Evolutionary conservation across 2,113 vertebrate genomes (phyloP).

Genomic region (Sorex araneus): DNA sequence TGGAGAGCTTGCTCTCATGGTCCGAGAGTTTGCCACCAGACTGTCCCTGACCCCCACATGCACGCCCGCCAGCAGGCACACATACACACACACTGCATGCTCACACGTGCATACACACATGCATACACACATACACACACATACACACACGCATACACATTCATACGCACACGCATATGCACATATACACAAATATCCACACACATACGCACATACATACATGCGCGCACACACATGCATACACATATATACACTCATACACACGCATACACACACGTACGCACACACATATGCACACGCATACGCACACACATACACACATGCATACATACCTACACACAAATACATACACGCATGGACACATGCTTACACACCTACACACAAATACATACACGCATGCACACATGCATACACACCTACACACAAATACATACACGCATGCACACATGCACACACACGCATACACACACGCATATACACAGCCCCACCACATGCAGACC

Average conservation of each 20-base stretch:
- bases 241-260: not conserved
- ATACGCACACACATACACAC: not conserved
- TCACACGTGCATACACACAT: not conserved
- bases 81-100: not conserved
- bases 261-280: too few relatives aligned
- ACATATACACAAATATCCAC: too few relatives aligned
- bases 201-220: not conserved
- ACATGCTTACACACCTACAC: not conserved
- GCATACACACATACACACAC: not conserved
- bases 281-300: not conserved
- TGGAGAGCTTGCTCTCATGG: not conserved
- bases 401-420: not conserved
- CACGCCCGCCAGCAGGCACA: not conserved
- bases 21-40: conserved; percentile 37
- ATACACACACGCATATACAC: not conserved
- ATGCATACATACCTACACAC: not conserved
- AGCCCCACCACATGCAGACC: conserved; percentile 34
- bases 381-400: not conserved
- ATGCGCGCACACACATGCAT: not conserved
- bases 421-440: too few relatives aligned
- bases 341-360: too few relatives aligned
- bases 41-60: too few relatives aligned
- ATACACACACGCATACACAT: too few relatives aligned
- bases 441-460: not conserved
- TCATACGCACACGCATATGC: not conserved